Percentiles rank a stretch among this genome's conserved stretches.
Conservation (phyloP, 1,140 invertebrate genomes). For the Brachionus rubens region DNA sequence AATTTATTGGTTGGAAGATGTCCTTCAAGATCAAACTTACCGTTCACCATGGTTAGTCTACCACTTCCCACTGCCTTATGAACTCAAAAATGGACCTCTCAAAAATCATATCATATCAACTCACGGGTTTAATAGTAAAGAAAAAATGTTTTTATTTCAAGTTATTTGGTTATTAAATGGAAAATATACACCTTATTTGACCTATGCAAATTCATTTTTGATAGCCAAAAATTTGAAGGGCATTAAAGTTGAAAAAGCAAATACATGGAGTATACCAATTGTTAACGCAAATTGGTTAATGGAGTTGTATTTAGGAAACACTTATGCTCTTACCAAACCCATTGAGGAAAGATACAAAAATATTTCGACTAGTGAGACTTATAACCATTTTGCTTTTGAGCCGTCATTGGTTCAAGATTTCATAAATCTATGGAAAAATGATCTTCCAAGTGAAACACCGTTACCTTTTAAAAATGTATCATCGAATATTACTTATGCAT, state of each 20-base stretch:
- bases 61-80: slow-evolving; percentile 33
- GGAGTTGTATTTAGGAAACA: slow-evolving; percentile 38
- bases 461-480: not conserved
- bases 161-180: slow-evolving; percentile 28
- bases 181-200: slow-evolving; percentile 28
- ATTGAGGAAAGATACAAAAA: slow-evolving; percentile 35
- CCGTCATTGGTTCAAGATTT: slow-evolving; percentile 17
- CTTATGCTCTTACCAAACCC: slow-evolving; percentile 20
- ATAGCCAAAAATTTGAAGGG: slow-evolving; percentile 12
- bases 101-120: slow-evolving; percentile 5
- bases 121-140: slow-evolving; percentile 12
- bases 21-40: slow-evolving; percentile 16
- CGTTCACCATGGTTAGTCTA: slow-evolving; percentile 38
- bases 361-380: not conserved
- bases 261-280: not conserved
- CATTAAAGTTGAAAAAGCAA: slow-evolving; percentile 1
- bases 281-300: slow-evolving; percentile 44
- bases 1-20: slow-evolving; percentile 45
- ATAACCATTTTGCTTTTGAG: slow-evolving; percentile 31
- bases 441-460: not conserved
- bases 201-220: slow-evolving; percentile 21
- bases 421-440: slow-evolving; percentile 23
- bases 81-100: slow-evolving; percentile 1
- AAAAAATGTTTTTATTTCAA: slow-evolving; percentile 20
- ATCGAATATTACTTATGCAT: not conserved